These are phyloP conservation scores for Plestiodon gilberti DNA, from an alignment of 2,113 vertebrate species.

Conservation along the genomic window DNA sequence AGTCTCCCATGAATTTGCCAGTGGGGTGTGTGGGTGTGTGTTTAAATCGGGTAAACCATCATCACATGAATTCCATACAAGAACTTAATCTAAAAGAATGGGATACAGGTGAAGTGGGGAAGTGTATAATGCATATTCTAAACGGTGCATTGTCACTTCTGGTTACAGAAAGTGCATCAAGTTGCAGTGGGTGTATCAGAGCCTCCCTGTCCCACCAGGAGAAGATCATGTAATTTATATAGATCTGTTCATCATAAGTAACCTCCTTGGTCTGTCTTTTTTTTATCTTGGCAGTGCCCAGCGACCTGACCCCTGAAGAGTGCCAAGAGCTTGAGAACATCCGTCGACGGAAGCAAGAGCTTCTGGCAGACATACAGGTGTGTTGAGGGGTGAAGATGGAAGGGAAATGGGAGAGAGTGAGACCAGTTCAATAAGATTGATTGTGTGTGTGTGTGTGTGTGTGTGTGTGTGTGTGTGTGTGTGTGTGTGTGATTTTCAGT, in stretches of 20 bases:
- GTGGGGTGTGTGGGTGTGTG: no score
- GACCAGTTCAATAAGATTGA: no score
- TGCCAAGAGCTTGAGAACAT: conserved; percentile 96
- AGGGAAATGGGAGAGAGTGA: background rate
- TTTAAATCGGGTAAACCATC: background rate
- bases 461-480: background rate
- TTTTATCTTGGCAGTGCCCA: conserved; percentile 82
- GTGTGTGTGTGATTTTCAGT: background rate
- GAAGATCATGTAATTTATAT: background rate
- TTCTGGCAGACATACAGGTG: conserved; percentile 98
- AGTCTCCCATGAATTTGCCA: background rate
- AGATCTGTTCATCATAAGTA: background rate
- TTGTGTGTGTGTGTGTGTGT: background rate
- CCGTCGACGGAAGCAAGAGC: conserved; percentile 94
- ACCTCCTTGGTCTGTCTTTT: fast-evolving
- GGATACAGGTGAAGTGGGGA: background rate
- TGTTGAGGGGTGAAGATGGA: background rate
- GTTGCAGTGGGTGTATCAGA: background rate
- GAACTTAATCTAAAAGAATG: background rate
- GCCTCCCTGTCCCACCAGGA: background rate
- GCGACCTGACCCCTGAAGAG: conserved; percentile 95
- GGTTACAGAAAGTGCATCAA: background rate
- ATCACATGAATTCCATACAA: background rate
- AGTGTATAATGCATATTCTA: background rate
- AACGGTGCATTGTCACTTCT: background rate